Conservation (phyloP, 1,140 invertebrate genomes). For the Drosophila serrata region DNA sequence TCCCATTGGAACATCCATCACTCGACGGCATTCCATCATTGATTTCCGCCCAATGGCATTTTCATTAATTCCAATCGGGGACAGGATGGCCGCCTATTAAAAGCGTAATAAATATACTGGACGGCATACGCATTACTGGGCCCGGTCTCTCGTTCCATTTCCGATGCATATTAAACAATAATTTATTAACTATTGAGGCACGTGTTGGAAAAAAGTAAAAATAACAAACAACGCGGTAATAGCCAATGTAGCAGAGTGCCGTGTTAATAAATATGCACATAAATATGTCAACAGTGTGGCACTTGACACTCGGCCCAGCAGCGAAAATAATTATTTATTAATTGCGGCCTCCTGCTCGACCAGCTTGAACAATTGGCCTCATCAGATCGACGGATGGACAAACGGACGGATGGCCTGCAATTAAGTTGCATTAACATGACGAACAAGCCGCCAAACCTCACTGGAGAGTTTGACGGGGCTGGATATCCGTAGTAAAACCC, state of each 20-base stretch:
- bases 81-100: conserved; percentile 39
- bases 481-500: conserved; percentile 3
- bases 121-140: conserved; percentile 19
- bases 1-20: conserved; percentile 58
- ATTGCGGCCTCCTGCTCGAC: conserved; percentile 59
- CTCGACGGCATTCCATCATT: conserved; percentile 52
- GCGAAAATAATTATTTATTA: conserved; percentile 79
- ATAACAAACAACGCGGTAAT: conserved; percentile 19
- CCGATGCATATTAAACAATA: conserved; percentile 65
- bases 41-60: conserved; percentile 40
- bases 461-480: conserved; percentile 16
- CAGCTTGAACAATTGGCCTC: conserved; percentile 67
- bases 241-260: conserved; percentile 48
- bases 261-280: conserved; percentile 73
- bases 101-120: conserved; percentile 42
- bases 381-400: conserved; percentile 49
- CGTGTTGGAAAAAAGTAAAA: conserved; percentile 33
- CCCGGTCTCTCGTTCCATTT: conserved; percentile 42
- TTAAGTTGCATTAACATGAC: conserved; percentile 77
- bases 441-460: conserved; percentile 67
- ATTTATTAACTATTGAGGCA: conserved; percentile 70
- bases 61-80: conserved; percentile 48
- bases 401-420: conserved; percentile 50
- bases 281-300: conserved; percentile 72
- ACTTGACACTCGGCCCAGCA: conserved; percentile 53